Evolutionary conservation across 2,797 vertebrate species (phyloP), one percentile per base, ranked within the genome.

Genomic region (Acipenser ruthenus): DNA sequence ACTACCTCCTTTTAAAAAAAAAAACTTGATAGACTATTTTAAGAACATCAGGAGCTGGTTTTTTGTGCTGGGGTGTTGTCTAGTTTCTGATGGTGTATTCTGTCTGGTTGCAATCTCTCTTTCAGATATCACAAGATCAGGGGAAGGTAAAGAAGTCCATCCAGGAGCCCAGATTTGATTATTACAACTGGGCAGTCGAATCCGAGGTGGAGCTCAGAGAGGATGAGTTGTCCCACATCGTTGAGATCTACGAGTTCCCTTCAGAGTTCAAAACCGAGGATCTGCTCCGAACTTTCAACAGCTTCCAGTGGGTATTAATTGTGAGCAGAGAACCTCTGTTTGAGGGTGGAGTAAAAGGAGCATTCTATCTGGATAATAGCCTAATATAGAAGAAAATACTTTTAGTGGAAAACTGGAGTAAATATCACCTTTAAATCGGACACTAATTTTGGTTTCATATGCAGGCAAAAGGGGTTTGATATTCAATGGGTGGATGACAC

Each of bases 231-330:
- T 89, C 95, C 10, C 93, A 99, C 6, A 93, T 99, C 67, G 86
- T 99, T 0, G 97, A 99, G 90, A 97, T 99, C 83, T 99, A 97
- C 23, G 94, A 95, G 75, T 98, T 99, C 70, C 95, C 97, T 1
- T 5, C 80, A 0, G 96, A 95, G 53, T 98, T 98, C 79, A 95
- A 94, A 82, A 95, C 88, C 0, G 96, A 97, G 75, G 97, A 99
- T 70, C 88, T 99, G 65, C 80, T 98, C 13, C 91, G 88, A 52
- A 77, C 94, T 71, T 98, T 99, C 85, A 92, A 94, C 78, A 82
- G 80, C 75, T 95, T 94, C 80, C 95, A 94, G 97, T 99, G 84
- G 74, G 96, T 92, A 67, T 60, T 47, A 15, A 60, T 37, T 37
- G 23, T 37, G 50, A 11, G 6, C 6, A 23, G 47, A 50, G 49